These are phyloP conservation scores for Chrysochloris asiatica DNA, from an alignment of 2,113 vertebrate species.

Conservation along the genomic window DNA sequence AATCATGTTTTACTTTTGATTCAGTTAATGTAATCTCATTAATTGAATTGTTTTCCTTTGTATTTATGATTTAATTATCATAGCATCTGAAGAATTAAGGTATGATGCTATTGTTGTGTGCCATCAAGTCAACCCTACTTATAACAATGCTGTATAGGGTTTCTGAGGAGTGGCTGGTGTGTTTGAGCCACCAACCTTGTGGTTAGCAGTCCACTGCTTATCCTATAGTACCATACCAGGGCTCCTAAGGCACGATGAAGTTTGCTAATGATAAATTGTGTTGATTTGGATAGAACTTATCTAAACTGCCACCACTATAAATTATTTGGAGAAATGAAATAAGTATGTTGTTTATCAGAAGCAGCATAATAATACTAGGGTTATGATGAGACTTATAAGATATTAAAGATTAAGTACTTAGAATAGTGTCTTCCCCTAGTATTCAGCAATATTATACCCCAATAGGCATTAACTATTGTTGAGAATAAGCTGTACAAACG, in stretches of 20 bases:
- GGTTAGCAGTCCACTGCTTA: no score
- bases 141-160: no score
- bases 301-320: background rate
- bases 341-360: background rate
- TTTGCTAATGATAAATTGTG: conserved; percentile 8
- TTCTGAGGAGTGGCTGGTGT: no score
- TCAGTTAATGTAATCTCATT: background rate
- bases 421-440: background rate
- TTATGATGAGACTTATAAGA: conserved; percentile 18
- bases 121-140: no score
- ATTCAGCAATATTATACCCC: background rate
- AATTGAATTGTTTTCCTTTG: background rate
- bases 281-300: conserved; percentile 7
- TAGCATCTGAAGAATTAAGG: background rate
- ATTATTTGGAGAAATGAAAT: conserved; percentile 17
- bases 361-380: background rate
- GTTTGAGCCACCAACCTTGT: no score
- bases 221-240: no score
- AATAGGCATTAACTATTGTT: background rate
- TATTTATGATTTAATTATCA: background rate
- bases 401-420: background rate
- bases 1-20: background rate
- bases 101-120: no score
- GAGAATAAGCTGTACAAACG: background rate
- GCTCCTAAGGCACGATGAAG: background rate